Evolutionary conservation across 2,797 vertebrate genomes (phyloP).

Genomic region (Threskiornis aethiopicus): DNA sequence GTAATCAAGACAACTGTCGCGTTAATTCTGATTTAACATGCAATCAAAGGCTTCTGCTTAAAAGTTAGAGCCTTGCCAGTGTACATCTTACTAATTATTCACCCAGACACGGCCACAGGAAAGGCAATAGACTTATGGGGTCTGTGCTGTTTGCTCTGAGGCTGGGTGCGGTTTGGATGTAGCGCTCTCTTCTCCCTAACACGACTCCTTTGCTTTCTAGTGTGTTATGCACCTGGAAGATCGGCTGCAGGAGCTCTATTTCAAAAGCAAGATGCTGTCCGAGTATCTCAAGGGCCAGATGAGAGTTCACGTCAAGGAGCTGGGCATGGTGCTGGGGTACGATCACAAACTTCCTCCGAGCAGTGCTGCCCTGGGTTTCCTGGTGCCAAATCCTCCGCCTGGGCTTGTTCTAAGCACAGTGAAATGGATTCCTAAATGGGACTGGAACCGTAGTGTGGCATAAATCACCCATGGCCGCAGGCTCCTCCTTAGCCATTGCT

Average conservation of each 20-base stretch:
- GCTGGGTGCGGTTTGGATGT: neutral
- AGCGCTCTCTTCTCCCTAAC: neutral
- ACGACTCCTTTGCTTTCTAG: conserved; percentile 67
- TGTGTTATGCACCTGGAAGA: conserved; percentile 99
- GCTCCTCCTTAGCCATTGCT: neutral
- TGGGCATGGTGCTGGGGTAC: conserved; percentile 95
- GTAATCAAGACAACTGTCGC: neutral
- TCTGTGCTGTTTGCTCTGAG: neutral
- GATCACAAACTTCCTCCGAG: conserved; percentile 5
- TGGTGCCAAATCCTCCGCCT: neutral
- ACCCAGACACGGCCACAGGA: fast-evolving
- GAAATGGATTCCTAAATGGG: neutral
- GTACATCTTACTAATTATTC: neutral
- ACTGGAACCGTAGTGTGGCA: neutral
- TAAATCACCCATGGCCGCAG: neutral
- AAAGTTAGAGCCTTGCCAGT: neutral
- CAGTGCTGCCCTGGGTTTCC: neutral
- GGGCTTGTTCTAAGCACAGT: neutral
- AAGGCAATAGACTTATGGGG: neutral
- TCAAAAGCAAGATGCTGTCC: conserved; percentile 97
- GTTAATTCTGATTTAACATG: neutral
- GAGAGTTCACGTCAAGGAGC: conserved; percentile 95
- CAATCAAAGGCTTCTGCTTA: neutral
- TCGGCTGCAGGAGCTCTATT: conserved; percentile 96
- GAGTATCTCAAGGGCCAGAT: conserved; percentile 98